Evolutionary conservation across 2,113 vertebrate genomes (phyloP).

Genomic region (Neolamprologus devosi): DNA sequence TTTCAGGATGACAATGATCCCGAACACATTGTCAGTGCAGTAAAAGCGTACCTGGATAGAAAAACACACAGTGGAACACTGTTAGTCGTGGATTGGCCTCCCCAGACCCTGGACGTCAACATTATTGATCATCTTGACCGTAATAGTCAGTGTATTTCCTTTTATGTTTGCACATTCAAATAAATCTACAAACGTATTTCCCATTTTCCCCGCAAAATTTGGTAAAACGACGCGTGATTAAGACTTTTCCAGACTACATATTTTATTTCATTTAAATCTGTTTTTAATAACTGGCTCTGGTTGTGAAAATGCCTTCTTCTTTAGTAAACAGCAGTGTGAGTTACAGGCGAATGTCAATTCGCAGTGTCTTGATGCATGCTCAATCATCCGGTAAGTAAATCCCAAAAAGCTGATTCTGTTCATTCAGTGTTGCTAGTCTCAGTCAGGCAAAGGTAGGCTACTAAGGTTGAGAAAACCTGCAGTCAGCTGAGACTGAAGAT

Average conservation of each 20-base stretch:
- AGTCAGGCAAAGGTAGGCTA: fast-evolving
- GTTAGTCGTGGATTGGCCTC: background rate
- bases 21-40: background rate
- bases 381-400: background rate
- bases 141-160: background rate
- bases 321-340: background rate
- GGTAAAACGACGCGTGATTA: background rate
- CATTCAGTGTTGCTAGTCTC: background rate
- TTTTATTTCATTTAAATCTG: background rate
- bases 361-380: background rate
- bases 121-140: background rate
- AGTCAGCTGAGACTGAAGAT: background rate
- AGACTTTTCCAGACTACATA: background rate
- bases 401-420: background rate
- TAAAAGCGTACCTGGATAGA: background rate
- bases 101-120: background rate
- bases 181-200: background rate
- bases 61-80: background rate
- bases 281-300: fast-evolving
- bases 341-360: background rate
- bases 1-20: background rate
- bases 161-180: background rate
- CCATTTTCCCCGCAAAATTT: background rate
- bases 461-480: background rate
- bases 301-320: background rate